Evolutionary conservation across 2,888 invertebrate genomes (phyloP).

Genomic region (Erebia aethiops): DNA sequence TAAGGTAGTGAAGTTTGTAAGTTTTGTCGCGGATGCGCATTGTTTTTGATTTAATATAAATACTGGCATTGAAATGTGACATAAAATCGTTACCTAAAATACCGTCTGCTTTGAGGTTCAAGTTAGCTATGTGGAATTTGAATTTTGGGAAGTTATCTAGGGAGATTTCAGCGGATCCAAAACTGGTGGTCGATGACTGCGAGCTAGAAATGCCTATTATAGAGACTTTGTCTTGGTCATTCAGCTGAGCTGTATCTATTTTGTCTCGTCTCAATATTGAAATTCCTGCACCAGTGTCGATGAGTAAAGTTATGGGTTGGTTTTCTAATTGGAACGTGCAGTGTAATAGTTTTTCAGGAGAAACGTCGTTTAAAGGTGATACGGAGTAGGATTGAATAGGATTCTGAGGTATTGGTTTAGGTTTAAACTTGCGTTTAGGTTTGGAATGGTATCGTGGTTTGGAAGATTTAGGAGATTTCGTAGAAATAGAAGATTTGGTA

Average conservation of each 20-base stretch:
- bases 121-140: not conserved
- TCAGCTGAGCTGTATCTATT: not conserved
- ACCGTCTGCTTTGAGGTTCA: not conserved
- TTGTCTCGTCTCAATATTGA: slow-evolving; percentile 34
- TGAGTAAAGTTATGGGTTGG: slow-evolving; percentile 40
- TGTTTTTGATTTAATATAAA: not conserved
- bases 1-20: not conserved
- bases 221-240: not conserved
- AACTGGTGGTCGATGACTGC: not conserved
- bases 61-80: not conserved
- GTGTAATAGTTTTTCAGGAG: slow-evolving; percentile 46
- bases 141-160: not conserved
- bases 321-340: slow-evolving; percentile 44
- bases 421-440: slow-evolving; percentile 29
- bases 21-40: not conserved
- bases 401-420: slow-evolving; percentile 28
- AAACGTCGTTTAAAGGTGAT: slow-evolving; percentile 45
- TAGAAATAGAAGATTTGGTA: no score
- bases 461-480: slow-evolving; percentile 11
- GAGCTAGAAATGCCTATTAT: not conserved
- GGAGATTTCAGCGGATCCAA: not conserved
- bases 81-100: slow-evolving; percentile 7
- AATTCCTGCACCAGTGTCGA: slow-evolving; percentile 47
- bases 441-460: slow-evolving; percentile 23
- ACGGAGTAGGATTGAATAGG: slow-evolving; percentile 39